A percentile compares a stretch with the other conserved stretches of the same genome.
These are phyloP conservation scores for Fulica atra DNA, from an alignment of 2,113 vertebrate species.

Conservation along the genomic window DNA sequence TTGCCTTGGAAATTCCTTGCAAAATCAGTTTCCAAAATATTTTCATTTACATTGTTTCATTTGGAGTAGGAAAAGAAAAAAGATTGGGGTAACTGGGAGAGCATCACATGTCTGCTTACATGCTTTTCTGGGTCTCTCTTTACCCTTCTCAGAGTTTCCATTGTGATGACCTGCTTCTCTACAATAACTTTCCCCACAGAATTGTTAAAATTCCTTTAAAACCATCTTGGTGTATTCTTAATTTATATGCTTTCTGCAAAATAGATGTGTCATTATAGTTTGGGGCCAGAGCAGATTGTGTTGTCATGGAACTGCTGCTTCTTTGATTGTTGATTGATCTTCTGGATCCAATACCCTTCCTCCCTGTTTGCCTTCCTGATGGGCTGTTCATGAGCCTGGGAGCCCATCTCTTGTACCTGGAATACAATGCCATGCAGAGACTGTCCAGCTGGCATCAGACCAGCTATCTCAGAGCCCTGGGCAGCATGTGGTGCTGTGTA, in stretches of 20 bases:
- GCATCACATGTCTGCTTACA: background rate
- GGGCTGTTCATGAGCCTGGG: background rate
- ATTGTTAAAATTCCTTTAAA: background rate
- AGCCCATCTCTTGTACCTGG: background rate
- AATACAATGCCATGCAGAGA: background rate
- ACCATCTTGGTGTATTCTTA: background rate
- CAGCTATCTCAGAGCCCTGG: background rate
- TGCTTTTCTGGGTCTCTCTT: background rate
- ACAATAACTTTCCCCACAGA: background rate
- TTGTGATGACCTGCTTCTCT: background rate
- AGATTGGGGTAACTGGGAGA: background rate
- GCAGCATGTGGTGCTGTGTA: background rate
- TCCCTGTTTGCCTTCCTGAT: background rate
- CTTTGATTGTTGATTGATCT: background rate
- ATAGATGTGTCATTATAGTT: background rate
- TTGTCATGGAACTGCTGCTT: background rate
- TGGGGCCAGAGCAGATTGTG: background rate
- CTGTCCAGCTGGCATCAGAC: background rate
- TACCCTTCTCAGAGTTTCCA: rapidly evolving
- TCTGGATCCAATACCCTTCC: background rate
- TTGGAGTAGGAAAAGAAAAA: background rate
- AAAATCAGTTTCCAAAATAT: background rate
- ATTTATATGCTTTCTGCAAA: background rate
- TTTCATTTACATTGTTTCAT: background rate
- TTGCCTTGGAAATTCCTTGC: background rate